A percentile compares a stretch with the other conserved stretches of the same genome.
Evolutionary conservation across 2,113 vertebrate genomes (phyloP).

Genomic region (Pungitius pungitius): DNA sequence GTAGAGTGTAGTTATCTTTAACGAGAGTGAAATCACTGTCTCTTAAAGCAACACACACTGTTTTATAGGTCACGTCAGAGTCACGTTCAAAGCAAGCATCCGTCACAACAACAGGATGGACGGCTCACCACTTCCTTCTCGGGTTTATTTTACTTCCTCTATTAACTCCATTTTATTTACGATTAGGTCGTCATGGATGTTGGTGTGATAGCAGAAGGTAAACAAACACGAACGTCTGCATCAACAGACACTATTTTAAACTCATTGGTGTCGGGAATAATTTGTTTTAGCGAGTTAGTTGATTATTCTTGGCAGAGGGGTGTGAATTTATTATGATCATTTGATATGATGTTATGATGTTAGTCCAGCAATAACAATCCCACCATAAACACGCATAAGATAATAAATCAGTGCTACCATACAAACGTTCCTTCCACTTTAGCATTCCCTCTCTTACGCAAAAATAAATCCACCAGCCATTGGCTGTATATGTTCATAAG

Average conservation of each 20-base stretch:
- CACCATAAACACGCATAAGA: background rate
- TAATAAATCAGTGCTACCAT: background rate
- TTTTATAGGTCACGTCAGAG: slow-evolving; percentile 78
- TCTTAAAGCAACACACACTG: slow-evolving; percentile 79
- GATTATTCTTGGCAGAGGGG: background rate
- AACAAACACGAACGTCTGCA: slow-evolving; percentile 15
- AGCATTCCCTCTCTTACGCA: background rate
- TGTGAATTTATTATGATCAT: background rate
- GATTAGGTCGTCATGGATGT: slow-evolving; percentile 53
- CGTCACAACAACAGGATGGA: slow-evolving; percentile 74
- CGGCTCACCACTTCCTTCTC: slow-evolving; percentile 65
- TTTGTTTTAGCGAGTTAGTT: background rate
- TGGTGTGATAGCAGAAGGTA: slow-evolving; percentile 7
- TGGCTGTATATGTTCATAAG: slow-evolving; percentile 29
- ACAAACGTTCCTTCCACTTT: background rate
- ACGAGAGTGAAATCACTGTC: slow-evolving; percentile 73
- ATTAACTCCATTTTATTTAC: slow-evolving; percentile 64
- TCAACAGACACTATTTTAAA: background rate
- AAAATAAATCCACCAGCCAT: slow-evolving; percentile 22
- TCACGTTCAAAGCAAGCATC: slow-evolving; percentile 78
- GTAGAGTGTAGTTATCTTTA: slow-evolving; percentile 60
- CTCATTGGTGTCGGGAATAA: background rate
- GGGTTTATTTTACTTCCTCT: slow-evolving; percentile 70
- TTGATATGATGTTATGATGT: background rate
- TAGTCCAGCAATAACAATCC: background rate